Conservation (phyloP, 2,888 invertebrate genomes). For the Ommatoiulus sabulosus region DNA sequence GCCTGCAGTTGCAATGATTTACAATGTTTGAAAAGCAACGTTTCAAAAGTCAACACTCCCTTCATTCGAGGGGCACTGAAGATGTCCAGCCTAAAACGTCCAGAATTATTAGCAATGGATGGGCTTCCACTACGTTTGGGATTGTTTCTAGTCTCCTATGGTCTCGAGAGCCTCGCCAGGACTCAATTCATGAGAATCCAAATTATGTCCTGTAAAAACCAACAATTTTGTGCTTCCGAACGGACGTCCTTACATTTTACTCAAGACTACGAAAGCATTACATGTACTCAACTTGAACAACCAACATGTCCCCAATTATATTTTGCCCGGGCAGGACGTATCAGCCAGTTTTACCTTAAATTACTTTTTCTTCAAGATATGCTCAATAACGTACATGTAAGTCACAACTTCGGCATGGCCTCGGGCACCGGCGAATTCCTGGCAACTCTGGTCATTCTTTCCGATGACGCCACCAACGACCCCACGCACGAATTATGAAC, state of each 20-base stretch:
- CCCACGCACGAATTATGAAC: constrained; percentile 6
- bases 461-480: background rate
- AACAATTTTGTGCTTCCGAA: no score
- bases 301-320: no score
- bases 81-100: background rate
- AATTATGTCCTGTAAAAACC: no score
- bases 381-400: background rate
- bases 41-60: background rate
- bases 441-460: background rate
- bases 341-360: no score
- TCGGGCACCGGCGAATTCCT: background rate
- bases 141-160: no score
- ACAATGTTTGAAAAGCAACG: background rate
- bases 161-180: no score
- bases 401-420: background rate
- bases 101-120: background rate
- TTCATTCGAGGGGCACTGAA: background rate
- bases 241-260: no score
- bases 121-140: no score
- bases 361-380: background rate
- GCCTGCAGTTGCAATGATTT: background rate
- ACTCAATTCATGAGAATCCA: no score
- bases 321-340: no score
- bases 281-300: no score
- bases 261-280: no score